phyloP scores from a whole-genome alignment of 2,888 invertebrate species.

The Trachelus troglodyta region DNA sequence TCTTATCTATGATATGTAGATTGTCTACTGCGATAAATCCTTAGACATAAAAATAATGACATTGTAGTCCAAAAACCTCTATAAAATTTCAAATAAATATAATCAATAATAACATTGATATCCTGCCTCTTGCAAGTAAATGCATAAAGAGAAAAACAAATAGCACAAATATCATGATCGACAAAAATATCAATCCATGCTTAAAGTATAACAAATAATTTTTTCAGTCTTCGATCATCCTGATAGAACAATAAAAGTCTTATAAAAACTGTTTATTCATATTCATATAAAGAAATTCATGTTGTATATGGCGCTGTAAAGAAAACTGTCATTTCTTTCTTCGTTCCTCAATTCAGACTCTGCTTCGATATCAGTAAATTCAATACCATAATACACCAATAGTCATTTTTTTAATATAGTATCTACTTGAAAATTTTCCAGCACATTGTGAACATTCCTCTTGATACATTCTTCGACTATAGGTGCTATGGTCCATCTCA shows the following conservation, averaged over 20 bases:
- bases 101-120: background rate
- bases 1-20: background rate
- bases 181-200: too few species aligned
- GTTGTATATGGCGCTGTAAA: constrained; percentile 7
- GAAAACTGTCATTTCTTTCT: background rate
- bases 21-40: background rate
- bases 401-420: constrained; percentile 6
- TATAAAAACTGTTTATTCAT: background rate
- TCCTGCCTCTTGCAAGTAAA: background rate
- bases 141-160: background rate
- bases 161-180: too few species aligned
- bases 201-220: too few species aligned
- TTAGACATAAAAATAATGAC: background rate
- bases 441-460: constrained; percentile 17
- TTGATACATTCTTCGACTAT: constrained; percentile 18
- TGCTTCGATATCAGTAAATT: background rate
- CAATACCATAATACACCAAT: constrained; percentile 9
- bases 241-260: background rate
- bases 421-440: constrained; percentile 9
- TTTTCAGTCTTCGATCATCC: background rate
- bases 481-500: constrained; percentile 17
- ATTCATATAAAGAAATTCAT: constrained; percentile 15
- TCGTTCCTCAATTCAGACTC: background rate
- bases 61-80: background rate
- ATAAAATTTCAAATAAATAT: background rate